Evolutionary conservation across 2,113 vertebrate genomes (phyloP).

Genomic region (Clinocottus analis): DNA sequence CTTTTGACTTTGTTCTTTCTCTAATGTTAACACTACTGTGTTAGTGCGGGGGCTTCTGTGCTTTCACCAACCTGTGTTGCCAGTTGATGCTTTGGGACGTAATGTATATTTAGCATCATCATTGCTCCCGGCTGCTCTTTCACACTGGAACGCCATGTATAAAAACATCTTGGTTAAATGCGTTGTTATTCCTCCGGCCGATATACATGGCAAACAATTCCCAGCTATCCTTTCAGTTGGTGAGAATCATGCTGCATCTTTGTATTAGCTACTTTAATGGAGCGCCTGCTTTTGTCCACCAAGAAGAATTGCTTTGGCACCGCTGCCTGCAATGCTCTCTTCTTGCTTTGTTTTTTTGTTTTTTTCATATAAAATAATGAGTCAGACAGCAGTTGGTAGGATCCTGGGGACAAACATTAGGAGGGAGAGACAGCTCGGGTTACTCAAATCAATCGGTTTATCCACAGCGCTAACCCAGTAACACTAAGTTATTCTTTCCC

Average conservation of each 20-base stretch:
- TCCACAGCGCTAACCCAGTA: conserved; percentile 53
- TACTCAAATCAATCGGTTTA: conserved; percentile 67
- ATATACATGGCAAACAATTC: neutral
- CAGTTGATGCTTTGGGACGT: neutral
- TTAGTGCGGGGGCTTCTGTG: too few species aligned
- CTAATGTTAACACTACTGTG: neutral
- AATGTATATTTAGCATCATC: neutral
- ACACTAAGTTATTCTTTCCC: conserved; percentile 44
- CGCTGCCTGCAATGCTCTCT: conserved; percentile 38
- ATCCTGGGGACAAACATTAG: conserved; percentile 56
- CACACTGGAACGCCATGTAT: neutral
- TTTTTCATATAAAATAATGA: conserved; percentile 73
- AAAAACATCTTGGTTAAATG: neutral
- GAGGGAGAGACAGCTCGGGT: conserved; percentile 57
- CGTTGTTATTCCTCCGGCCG: neutral
- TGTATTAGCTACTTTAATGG: conserved; percentile 31
- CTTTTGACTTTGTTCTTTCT: neutral
- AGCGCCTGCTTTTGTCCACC: conserved; percentile 31
- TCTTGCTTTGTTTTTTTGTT: conserved; percentile 34
- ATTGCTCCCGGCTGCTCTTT: neutral
- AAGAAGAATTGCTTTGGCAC: conserved; percentile 20
- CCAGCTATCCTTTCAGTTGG: neutral
- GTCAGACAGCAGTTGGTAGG: conserved; percentile 70
- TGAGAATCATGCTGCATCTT: neutral
- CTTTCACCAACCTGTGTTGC: neutral